These are phyloP conservation scores for Hafferia zeledoni DNA, from an alignment of 2,797 vertebrate species.

Conservation along the genomic window DNA sequence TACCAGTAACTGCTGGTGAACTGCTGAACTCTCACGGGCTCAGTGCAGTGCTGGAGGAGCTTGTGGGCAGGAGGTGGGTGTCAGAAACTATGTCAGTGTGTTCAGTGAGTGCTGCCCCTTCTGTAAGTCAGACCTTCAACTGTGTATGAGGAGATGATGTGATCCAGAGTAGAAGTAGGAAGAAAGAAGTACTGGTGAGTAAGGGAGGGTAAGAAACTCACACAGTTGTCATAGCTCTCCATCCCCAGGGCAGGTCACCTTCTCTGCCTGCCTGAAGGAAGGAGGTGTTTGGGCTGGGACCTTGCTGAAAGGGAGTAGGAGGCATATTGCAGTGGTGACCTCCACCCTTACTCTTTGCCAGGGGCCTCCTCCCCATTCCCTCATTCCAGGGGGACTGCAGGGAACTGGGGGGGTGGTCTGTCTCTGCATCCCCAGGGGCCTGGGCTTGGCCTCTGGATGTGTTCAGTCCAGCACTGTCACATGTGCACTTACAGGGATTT, in stretches of 20 bases:
- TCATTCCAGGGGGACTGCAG: accelerated
- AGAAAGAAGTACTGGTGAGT: not conserved
- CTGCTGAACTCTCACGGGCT: not conserved
- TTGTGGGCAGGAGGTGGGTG: not conserved
- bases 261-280: not conserved
- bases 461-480: not conserved
- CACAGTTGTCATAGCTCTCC: not conserved
- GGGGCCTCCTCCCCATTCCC: not conserved
- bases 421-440: accelerated
- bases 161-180: not conserved
- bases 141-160: not conserved
- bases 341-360: not conserved
- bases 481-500: not conserved
- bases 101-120: not conserved
- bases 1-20: not conserved
- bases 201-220: accelerated
- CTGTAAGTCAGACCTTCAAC: not conserved
- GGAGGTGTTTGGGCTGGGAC: not conserved
- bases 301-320: not conserved
- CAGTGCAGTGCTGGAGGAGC: not conserved
- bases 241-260: not conserved
- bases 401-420: not conserved
- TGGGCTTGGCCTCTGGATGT: not conserved
- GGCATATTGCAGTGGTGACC: not conserved
- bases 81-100: not conserved